Conservation (phyloP, 2,888 invertebrate species). For the Eristalis intricaria region DNA sequence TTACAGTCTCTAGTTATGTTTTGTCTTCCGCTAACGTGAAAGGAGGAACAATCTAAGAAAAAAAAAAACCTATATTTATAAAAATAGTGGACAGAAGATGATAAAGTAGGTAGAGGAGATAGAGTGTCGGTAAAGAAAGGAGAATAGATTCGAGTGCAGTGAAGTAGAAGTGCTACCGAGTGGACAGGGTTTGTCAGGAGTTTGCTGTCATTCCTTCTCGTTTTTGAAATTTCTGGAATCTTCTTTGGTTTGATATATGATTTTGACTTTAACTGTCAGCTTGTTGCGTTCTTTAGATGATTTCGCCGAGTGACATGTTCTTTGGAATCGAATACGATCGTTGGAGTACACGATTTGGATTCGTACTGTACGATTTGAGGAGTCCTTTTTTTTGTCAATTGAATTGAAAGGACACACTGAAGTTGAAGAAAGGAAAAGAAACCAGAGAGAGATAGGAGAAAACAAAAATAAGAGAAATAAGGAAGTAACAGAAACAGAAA, state of each 20-base stretch:
- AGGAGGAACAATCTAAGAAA: not conserved
- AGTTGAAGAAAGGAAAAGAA: not conserved
- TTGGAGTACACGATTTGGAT: too few relatives aligned
- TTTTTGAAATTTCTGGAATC: not conserved
- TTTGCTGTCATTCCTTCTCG: not conserved
- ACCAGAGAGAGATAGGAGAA: too few relatives aligned
- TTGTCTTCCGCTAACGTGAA: not conserved
- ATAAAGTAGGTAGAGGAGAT: not conserved
- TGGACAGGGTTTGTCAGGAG: not conserved
- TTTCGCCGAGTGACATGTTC: too few relatives aligned
- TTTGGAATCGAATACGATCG: too few relatives aligned
- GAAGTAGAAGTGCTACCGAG: not conserved
- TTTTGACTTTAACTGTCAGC: too few relatives aligned
- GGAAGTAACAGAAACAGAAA: not conserved
- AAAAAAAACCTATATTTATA: not conserved
- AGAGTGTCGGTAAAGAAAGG: not conserved
- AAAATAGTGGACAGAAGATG: not conserved
- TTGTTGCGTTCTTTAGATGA: too few relatives aligned
- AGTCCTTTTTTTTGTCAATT: too few relatives aligned
- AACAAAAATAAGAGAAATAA: not conserved
- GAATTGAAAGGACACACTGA: not conserved
- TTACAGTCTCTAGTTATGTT: conserved; percentile 34
- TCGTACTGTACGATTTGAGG: too few relatives aligned
- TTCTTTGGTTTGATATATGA: not conserved
- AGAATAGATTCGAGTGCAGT: not conserved